Evolutionary conservation across 2,113 vertebrate species (phyloP), one percentile per base, ranked within the genome.

Genomic region (Pelobates fuscus): DNA sequence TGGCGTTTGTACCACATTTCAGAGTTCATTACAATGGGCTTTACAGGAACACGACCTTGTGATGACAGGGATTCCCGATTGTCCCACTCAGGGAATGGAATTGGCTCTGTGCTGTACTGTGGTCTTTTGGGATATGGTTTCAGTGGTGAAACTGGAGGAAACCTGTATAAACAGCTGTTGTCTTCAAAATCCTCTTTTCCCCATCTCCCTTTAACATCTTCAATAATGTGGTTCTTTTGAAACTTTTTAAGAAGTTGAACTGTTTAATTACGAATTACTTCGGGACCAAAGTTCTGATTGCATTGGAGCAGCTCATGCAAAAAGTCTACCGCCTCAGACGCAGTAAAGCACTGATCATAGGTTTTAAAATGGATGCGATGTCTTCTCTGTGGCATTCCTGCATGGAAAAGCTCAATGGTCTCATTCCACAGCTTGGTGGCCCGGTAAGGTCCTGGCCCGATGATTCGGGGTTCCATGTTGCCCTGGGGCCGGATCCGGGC

Each of bases 341-440:
- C 94, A 2, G 90, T 88, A 77, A 95, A 95, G 77, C 92, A 95
- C 1, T 70, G 80, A 23, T 94, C 93, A 0, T 95, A 90, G 70
- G 84, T 94, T 78, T 93, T 92, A 80, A 95, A 94, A 55, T 88
- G 91, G 71, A 88, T 86, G 5, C 94, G 92, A 67, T 95, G 94
- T 64, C 87, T 91, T 61, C 87, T 81, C 6, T 92, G 80, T 0
- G 94, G 93, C 94, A 95, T 94, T 21, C 86, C 87, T 25, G 82
- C 79, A 0, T 94, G 92, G 61, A 95, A 95, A 11, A 92, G 87
- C 61, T 90, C 91, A 65, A 95, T 88, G 2, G 92, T 93, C 78
- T 95, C 92, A 26, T 95, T 95, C 94, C 94, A 95, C 94, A 95
- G 79, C 62, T 83, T 92, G 5, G 94, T 95, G 11, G 94, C 94